Conservation (phyloP, 2,888 invertebrate genomes). For the Lycophotia porphyrea region DNA sequence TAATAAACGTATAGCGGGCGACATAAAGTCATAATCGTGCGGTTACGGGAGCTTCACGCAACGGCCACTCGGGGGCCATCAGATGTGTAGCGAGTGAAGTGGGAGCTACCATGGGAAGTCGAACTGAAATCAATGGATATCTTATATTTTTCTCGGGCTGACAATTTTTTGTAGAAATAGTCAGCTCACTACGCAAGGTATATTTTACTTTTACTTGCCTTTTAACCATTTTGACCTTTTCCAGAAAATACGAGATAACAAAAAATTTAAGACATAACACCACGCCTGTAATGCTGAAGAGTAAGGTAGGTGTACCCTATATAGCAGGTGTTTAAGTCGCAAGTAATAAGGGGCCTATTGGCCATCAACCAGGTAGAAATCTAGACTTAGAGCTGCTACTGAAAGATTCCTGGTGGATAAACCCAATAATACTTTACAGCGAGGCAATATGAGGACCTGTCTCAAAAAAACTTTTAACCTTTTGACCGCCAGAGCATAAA, state of each 20-base stretch:
- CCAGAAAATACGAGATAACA: neutral
- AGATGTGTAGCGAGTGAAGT: conserved; percentile 3
- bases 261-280: too few relatives aligned
- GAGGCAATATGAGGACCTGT: neutral
- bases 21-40: conserved; percentile 66
- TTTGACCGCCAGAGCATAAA: too few relatives aligned
- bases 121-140: conserved; percentile 4
- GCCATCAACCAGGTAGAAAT: neutral
- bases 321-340: too few relatives aligned
- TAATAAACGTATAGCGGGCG: conserved; percentile 54
- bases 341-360: neutral
- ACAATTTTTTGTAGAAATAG: too few relatives aligned
- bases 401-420: neutral
- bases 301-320: neutral
- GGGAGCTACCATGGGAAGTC: conserved; percentile 36
- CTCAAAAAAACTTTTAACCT: too few relatives aligned
- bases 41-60: conserved; percentile 45
- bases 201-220: neutral
- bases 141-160: too few relatives aligned
- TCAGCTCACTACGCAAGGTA: too few relatives aligned
- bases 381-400: neutral
- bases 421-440: neutral
- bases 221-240: neutral
- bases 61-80: conserved; percentile 53
- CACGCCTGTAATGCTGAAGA: neutral